These are phyloP conservation scores for Apocheima hispidaria DNA, from an alignment of 2,888 invertebrate genomes.

Conservation along the genomic window DNA sequence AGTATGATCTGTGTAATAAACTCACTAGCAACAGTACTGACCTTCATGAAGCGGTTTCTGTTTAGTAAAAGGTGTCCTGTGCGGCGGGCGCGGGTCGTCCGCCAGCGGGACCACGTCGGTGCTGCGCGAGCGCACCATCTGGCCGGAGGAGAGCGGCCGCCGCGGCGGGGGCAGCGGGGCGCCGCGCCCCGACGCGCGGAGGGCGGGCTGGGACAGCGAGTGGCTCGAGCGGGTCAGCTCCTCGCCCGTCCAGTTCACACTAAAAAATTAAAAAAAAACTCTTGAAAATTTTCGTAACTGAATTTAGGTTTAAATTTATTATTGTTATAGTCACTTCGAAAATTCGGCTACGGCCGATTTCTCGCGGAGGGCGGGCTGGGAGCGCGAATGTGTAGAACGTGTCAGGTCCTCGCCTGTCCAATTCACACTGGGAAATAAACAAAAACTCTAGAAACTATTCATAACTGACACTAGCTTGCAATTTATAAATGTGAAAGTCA, in stretches of 20 bases:
- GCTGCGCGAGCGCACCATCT: constrained; percentile 67
- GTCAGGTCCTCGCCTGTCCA: constrained; percentile 78
- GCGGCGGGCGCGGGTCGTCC: constrained; percentile 65
- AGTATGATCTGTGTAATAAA: too few relatives aligned
- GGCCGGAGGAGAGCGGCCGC: constrained; percentile 44
- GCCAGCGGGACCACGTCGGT: constrained; percentile 57
- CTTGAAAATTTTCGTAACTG: background rate
- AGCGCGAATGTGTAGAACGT: constrained; percentile 69
- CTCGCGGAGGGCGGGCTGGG: too few relatives aligned
- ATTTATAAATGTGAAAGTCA: too few relatives aligned
- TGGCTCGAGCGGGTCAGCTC: constrained; percentile 67
- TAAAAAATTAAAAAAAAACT: constrained; percentile 42
- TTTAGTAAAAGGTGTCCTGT: constrained; percentile 56
- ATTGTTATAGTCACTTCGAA: too few relatives aligned
- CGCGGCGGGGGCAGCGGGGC: constrained; percentile 52
- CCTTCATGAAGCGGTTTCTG: constrained; percentile 63
- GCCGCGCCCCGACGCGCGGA: constrained; percentile 40
- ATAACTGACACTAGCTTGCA: background rate
- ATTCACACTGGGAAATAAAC: constrained; percentile 65
- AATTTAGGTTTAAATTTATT: background rate
- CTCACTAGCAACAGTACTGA: background rate
- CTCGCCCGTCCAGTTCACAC: constrained; percentile 81
- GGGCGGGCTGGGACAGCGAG: constrained; percentile 68
- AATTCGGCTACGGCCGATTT: too few relatives aligned
- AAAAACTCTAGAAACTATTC: background rate